These are phyloP conservation scores for Amblyraja radiata DNA, from an alignment of 2,797 vertebrate genomes.

Conservation along the genomic window DNA sequence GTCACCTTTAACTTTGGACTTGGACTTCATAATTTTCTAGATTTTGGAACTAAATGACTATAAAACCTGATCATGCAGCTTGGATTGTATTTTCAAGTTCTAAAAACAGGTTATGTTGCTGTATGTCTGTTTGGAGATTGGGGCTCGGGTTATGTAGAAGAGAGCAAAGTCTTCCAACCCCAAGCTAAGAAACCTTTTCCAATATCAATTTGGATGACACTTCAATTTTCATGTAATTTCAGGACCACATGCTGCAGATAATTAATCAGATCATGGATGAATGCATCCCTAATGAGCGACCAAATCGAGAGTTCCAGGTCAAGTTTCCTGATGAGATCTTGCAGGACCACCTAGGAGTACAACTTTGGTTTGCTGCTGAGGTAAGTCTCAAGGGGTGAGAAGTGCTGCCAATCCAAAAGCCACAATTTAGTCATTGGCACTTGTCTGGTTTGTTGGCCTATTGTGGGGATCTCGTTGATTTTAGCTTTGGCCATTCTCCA, in stretches of 20 bases:
- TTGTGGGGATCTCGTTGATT: not conserved
- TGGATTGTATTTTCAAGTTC: not conserved
- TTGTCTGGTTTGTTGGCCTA: not conserved
- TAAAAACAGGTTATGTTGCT: not conserved
- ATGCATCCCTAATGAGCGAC: constrained; percentile 53
- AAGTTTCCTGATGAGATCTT: constrained; percentile 62
- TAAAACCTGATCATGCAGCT: not conserved
- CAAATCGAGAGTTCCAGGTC: constrained; percentile 56
- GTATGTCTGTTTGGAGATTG: not conserved
- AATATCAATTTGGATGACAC: not conserved
- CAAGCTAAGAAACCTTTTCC: not conserved
- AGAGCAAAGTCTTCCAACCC: not conserved
- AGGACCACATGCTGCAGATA: constrained; percentile 56
- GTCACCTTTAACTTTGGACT: not conserved
- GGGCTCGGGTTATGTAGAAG: no score
- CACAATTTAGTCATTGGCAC: not conserved
- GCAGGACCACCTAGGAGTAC: constrained; percentile 54
- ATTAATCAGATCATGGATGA: constrained; percentile 60
- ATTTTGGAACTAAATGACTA: not conserved
- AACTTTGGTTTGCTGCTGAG: constrained; percentile 62
- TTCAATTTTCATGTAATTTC: constrained; percentile 24
- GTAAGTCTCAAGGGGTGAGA: constrained; percentile 43
- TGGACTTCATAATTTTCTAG: not conserved
- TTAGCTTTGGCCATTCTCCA: not conserved
- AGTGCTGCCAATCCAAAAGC: not conserved